Conservation (phyloP, 2,797 vertebrate genomes). For the Rhinatrema bivittatum region DNA sequence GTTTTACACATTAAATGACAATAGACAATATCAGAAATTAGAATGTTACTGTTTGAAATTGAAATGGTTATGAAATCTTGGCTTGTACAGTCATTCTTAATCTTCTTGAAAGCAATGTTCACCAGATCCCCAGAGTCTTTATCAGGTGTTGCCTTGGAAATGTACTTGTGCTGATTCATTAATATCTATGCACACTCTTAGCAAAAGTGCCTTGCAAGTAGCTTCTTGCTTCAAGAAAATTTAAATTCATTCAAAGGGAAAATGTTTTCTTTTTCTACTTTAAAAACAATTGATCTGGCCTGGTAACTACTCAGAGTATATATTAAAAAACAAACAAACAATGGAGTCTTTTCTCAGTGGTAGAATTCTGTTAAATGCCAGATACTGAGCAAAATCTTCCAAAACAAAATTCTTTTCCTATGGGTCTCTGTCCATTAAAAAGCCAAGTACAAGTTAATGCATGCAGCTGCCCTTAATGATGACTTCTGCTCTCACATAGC, state of each 20-base stretch:
- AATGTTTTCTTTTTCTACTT: not conserved
- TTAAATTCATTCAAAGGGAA: not conserved
- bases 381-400: not conserved
- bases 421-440: not conserved
- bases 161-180: not conserved
- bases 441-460: fast-evolving
- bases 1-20: no score
- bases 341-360: not conserved
- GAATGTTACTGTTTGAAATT: no score
- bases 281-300: not conserved
- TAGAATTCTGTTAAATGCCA: not conserved
- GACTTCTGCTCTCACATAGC: not conserved
- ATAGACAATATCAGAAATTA: no score
- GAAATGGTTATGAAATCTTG: no score
- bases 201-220: not conserved
- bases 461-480: not conserved
- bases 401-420: not conserved
- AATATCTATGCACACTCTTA: not conserved
- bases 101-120: not conserved
- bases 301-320: not conserved
- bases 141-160: slow-evolving; percentile 1
- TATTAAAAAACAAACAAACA: slow-evolving; percentile 3
- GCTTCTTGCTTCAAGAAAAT: not conserved
- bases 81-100: not conserved
- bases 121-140: not conserved